Evolutionary conservation across 2,113 vertebrate species (phyloP).

Genomic region (Anoura caudifer): DNA sequence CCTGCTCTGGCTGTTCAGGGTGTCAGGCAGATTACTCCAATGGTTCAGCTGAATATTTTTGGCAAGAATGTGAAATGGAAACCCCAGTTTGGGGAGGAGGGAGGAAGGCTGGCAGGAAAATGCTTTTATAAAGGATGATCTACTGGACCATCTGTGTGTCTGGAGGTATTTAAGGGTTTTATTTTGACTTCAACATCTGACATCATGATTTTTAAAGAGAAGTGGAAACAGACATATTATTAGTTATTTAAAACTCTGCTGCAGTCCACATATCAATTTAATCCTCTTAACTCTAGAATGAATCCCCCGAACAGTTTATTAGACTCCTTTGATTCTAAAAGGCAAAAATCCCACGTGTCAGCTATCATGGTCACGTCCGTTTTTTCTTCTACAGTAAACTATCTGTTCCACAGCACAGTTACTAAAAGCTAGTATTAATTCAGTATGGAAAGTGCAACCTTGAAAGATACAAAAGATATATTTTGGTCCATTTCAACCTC

Average conservation of each 20-base stretch:
- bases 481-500: background rate
- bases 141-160: constrained; percentile 41
- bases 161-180: constrained; percentile 56
- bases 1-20: background rate
- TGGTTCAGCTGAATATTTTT: constrained; percentile 63
- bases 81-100: background rate
- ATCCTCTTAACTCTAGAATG: constrained; percentile 7
- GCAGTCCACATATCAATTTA: constrained; percentile 21
- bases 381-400: background rate
- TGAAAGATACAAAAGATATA: background rate
- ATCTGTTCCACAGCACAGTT: background rate
- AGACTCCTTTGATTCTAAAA: constrained; percentile 12
- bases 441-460: background rate
- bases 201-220: constrained; percentile 61
- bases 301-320: background rate
- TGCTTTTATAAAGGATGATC: constrained; percentile 42
- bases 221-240: constrained; percentile 26
- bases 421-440: background rate
- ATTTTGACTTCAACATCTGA: constrained; percentile 59
- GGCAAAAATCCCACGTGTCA: background rate
- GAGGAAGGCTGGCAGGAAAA: constrained; percentile 15
- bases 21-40: constrained; percentile 36
- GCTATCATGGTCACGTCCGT: background rate
- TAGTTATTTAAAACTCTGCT: constrained; percentile 40
- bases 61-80: constrained; percentile 75